Percentiles rank a stretch among this genome's conserved stretches.
Evolutionary conservation across 1,140 invertebrate genomes (phyloP).

Genomic region (Anoplolepis gracilipes): DNA sequence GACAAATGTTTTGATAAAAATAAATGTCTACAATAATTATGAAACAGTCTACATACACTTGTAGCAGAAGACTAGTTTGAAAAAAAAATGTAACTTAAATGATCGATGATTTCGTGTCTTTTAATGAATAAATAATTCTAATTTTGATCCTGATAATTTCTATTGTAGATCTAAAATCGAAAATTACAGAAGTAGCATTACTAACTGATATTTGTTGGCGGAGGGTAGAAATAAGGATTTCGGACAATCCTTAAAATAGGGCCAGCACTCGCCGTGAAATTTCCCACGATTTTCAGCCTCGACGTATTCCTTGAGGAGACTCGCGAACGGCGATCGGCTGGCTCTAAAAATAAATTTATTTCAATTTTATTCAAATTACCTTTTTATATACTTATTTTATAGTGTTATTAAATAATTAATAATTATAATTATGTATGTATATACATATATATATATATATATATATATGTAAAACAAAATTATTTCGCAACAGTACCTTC

Average conservation of each 20-base stretch:
- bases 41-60: no score
- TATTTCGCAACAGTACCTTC: not conserved
- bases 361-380: not conserved
- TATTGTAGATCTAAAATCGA: not conserved
- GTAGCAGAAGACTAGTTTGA: no score
- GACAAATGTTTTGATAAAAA: not conserved
- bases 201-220: constrained; percentile 89
- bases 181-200: constrained; percentile 54
- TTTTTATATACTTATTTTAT: not conserved
- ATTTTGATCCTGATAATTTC: not conserved
- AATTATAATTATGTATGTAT: no score
- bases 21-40: no score
- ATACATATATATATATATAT: no score
- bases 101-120: no score
- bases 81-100: no score
- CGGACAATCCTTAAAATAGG: constrained; percentile 93
- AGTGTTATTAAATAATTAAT: no score
- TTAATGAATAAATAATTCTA: not conserved
- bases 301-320: constrained; percentile 91
- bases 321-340: constrained; percentile 92
- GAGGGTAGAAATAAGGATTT: constrained; percentile 91
- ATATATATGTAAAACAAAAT: constrained; percentile 13
- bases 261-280: constrained; percentile 92
- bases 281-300: constrained; percentile 92
- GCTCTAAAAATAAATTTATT: constrained; percentile 86